Evolutionary conservation across 2,113 vertebrate genomes (phyloP).

Genomic region (Eulacestoma nigropectus): DNA sequence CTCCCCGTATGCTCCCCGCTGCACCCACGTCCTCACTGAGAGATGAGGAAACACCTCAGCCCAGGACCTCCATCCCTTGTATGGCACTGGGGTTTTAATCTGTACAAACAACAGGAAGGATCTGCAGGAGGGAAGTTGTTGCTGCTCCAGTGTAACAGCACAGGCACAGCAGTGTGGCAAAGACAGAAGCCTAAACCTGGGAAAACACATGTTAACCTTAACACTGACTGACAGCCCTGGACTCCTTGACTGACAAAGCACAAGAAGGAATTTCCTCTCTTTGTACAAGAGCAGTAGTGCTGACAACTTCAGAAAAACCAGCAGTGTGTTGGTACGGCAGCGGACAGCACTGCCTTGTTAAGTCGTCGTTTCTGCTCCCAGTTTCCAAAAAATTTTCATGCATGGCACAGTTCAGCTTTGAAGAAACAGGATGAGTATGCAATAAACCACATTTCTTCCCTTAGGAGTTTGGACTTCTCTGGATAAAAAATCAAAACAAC

Average conservation of each 20-base stretch:
- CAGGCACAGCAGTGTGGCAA: neutral
- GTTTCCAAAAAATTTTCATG: neutral
- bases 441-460: conserved; percentile 1
- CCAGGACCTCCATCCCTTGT: accelerated
- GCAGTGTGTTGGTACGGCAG: neutral
- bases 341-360: neutral
- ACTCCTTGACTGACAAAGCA: neutral
- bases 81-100: accelerated
- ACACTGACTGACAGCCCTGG: neutral
- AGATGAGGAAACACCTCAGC: neutral
- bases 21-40: accelerated
- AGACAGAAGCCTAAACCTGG: neutral
- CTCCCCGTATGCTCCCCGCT: accelerated
- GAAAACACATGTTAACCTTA: neutral
- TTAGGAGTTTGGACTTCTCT: neutral
- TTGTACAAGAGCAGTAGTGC: neutral
- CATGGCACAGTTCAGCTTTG: neutral
- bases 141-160: accelerated
- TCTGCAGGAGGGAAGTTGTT: accelerated
- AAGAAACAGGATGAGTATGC: neutral
- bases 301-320: neutral
- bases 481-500: neutral
- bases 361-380: neutral
- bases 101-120: accelerated
- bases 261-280: neutral